These are phyloP conservation scores for Rousettus leschenaultii DNA, from an alignment of 2,113 vertebrate genomes.

Conservation along the genomic window DNA sequence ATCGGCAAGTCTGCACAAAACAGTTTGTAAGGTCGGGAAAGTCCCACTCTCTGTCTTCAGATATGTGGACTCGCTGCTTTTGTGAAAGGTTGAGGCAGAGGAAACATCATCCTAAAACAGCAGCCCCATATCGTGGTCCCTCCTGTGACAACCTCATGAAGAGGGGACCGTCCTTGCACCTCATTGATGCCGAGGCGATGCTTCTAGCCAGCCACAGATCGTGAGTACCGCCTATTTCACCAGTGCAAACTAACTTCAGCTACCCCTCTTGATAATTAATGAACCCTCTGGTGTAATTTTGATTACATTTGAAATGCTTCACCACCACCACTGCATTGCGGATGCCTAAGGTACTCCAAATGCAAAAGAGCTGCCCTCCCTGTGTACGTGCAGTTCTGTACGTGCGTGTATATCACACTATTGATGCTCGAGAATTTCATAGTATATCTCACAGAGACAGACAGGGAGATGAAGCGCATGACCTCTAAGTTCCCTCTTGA, in stretches of 20 bases:
- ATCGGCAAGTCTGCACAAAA: neutral
- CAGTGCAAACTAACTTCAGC: neutral
- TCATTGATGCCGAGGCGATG: neutral
- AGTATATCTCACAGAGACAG: neutral
- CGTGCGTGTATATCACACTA: accelerated
- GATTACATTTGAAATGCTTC: neutral
- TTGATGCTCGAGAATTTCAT: neutral
- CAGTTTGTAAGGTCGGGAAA: neutral
- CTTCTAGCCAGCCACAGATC: neutral
- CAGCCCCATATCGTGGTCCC: neutral
- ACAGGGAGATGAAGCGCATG: neutral
- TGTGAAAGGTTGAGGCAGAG: neutral
- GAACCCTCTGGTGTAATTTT: neutral
- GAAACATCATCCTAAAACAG: neutral
- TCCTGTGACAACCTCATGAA: neutral
- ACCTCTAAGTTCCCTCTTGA: neutral
- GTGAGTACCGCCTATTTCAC: neutral
- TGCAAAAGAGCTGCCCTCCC: neutral
- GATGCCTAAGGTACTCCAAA: neutral
- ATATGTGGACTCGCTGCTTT: neutral
- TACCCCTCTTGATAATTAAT: neutral
- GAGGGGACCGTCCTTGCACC: neutral
- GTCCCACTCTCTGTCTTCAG: neutral
- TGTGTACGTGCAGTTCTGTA: neutral
- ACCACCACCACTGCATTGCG: neutral